Base-by-base conservation (phyloP, 64 coral and sea anemone species). In the Actinia tenebrosa region DNA sequence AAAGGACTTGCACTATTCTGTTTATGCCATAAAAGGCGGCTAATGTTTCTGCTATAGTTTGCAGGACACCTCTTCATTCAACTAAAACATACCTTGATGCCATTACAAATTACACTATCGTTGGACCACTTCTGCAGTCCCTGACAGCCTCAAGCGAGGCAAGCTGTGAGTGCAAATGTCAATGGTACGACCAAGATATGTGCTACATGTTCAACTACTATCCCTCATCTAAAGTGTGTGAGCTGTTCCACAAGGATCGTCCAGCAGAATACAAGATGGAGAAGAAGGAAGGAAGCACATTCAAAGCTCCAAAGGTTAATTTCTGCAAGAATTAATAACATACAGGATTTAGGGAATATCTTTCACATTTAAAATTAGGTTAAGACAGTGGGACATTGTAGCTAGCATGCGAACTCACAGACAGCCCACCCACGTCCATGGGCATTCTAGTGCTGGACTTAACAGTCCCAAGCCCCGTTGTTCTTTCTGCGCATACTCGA, bases 201-300 rank as follows among this genome's bases (percentile, higher is more conserved):
- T 69, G 64, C 10, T 69, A 69, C n/a, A 69, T 69, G 64, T 69
- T 69, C 64, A 69, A 69, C 64, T 69, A 69, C 22, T n/a, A 69
- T 69, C 64, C 64, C n/a, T 26, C 20, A 22, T 69, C 22, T 69
- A 69, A 69, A 20, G 20, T 69, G 19, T 69, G 64, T 69, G 64
- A 69, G n/a, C n/a, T 69, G 1, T 10, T 69, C 64, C 22, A 69
- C 64, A 69, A 69, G 64, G 69, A 75, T 75, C 69, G 69, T 30
- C 23, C 27, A 75, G 69, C 69, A 75, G 26, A 75, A 18, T 75
- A 75, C 69, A 75, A 75, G 69, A 11, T 75, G 69, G 69, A 75
- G 69, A 42, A 75, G 69, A 75, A 75, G 69, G 69, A n/a, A 37
- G 69, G 69, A 75, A 30, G 9, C 69, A 75, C 69, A 43, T 75